These are phyloP conservation scores for Synanthedon vespiformis DNA, from an alignment of 2,888 invertebrate genomes.

Conservation along the genomic window DNA sequence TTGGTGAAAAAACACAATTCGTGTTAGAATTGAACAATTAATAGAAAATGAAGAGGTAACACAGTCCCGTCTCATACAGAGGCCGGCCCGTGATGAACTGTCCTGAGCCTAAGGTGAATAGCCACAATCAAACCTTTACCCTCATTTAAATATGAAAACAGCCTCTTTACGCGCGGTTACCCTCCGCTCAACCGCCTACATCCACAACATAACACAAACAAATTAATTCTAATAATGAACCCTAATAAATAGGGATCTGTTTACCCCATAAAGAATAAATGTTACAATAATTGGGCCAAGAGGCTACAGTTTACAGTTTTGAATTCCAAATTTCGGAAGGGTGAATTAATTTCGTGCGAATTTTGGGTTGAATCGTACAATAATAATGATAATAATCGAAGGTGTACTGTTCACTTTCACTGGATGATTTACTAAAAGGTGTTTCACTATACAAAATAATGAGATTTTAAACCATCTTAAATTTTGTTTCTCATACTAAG, in stretches of 20 bases:
- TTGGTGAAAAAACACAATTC: no score
- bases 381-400: conserved; percentile 33
- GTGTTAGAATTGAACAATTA: no score
- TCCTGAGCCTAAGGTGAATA: conserved; percentile 30
- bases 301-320: conserved; percentile 58
- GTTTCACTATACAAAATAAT: not conserved
- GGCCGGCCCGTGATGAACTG: not conserved
- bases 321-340: conserved; percentile 52
- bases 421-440: not conserved
- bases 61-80: not conserved
- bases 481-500: no score
- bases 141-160: conserved; percentile 69
- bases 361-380: conserved; percentile 34
- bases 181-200: conserved; percentile 27
- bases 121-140: conserved; percentile 55
- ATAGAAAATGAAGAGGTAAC: no score
- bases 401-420: not conserved
- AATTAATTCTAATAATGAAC: conserved; percentile 69
- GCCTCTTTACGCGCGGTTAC: conserved; percentile 46
- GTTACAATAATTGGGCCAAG: conserved; percentile 65
- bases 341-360: conserved; percentile 54
- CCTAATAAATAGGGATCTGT: conserved; percentile 67
- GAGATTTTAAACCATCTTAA: no score
- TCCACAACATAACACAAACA: conserved; percentile 66
- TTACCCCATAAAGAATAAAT: conserved; percentile 67